These are phyloP conservation scores for Halcyon badia DNA, from an alignment of 2,797 vertebrate genomes.

Conservation along the genomic window DNA sequence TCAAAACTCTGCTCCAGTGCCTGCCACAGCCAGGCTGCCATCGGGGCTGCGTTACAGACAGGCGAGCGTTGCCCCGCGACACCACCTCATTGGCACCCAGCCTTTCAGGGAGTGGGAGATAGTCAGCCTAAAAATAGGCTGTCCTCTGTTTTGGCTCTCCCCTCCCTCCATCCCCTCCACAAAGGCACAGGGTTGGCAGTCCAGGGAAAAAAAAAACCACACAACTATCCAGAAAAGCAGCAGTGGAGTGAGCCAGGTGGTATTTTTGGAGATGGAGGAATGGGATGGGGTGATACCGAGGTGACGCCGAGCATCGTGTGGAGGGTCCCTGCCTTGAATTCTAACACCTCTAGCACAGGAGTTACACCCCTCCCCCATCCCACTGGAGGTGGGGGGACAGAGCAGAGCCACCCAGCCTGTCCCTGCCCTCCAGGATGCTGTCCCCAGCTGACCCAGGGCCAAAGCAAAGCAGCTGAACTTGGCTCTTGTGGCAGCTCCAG, in stretches of 20 bases:
- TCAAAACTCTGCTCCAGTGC: background rate
- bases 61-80: background rate
- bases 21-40: background rate
- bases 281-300: accelerated
- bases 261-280: background rate
- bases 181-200: background rate
- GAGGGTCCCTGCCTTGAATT: background rate
- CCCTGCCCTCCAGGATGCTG: background rate
- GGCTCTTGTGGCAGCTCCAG: background rate
- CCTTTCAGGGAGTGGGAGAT: conserved; percentile 69
- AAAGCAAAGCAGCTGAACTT: background rate
- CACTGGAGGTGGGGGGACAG: background rate
- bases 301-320: accelerated
- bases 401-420: background rate
- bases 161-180: background rate
- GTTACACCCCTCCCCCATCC: background rate
- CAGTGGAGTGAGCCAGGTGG: accelerated
- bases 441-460: background rate
- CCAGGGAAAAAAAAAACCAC: background rate
- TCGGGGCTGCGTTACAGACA: background rate
- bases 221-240: background rate
- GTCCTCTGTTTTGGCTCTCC: conserved; percentile 24
- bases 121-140: conserved; percentile 66
- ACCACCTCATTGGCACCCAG: conserved; percentile 43
- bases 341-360: background rate